phyloP scores from a whole-genome alignment of 2,113 vertebrate species.

The Numenius arquata region DNA sequence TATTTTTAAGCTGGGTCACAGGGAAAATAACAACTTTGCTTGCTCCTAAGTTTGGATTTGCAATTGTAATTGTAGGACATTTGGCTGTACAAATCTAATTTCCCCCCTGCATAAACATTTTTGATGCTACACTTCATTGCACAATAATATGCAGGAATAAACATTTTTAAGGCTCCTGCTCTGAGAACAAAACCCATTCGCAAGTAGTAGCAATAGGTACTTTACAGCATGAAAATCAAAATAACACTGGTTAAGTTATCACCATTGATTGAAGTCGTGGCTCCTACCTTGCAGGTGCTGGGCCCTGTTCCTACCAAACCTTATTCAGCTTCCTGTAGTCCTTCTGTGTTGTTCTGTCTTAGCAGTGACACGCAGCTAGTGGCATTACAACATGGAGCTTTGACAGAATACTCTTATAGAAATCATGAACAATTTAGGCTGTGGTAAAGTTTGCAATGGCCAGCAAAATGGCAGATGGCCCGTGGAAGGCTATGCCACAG shows the following conservation, averaged over 20 bases:
- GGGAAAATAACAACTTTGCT: background rate
- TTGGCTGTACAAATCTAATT: background rate
- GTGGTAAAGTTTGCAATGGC: background rate
- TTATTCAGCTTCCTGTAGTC: background rate
- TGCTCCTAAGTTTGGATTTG: background rate
- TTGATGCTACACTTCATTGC: background rate
- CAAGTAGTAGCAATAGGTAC: background rate
- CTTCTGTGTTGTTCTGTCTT: background rate
- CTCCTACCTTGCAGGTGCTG: background rate
- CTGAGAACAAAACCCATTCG: background rate
- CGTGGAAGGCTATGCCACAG: background rate
- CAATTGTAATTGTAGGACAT: background rate
- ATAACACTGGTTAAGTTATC: background rate
- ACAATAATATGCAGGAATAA: background rate
- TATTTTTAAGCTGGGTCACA: background rate
- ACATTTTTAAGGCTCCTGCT: background rate
- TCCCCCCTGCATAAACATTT: background rate
- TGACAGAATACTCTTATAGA: background rate
- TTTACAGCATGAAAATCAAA: background rate
- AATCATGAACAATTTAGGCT: background rate
- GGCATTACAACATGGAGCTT: fast-evolving
- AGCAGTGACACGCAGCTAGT: background rate
- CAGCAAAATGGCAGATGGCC: background rate
- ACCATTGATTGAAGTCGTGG: background rate
- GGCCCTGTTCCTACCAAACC: background rate